A percentile compares a stretch with the other conserved stretches of the same genome.
Conservation (phyloP, 2,113 vertebrate species). For the Plecotus auritus region DNA sequence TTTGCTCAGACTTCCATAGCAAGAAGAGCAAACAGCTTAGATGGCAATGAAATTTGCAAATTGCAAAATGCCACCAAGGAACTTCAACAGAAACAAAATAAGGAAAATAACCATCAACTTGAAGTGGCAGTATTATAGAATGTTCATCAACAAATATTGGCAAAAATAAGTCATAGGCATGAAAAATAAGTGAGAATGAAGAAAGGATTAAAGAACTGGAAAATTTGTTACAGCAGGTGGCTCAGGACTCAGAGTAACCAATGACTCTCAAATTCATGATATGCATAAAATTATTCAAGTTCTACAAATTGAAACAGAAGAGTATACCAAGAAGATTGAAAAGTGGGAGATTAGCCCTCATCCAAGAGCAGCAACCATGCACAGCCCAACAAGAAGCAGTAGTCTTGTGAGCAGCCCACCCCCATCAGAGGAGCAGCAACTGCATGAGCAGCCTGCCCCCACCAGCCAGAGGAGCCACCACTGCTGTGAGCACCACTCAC, state of each 20-base stretch:
- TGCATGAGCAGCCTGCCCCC: too few species aligned
- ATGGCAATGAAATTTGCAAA: conserved; percentile 83
- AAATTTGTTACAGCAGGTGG: conserved; percentile 82
- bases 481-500: too few species aligned
- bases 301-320: conserved; percentile 75
- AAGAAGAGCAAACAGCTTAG: conserved; percentile 69
- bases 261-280: conserved; percentile 71
- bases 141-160: conserved; percentile 72
- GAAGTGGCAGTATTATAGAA: conserved; percentile 88
- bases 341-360: not conserved
- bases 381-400: too few species aligned
- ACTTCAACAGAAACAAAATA: conserved; percentile 83
- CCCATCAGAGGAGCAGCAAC: too few species aligned
- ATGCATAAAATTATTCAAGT: conserved; percentile 40
- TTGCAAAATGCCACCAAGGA: conserved; percentile 89
- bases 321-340: conserved; percentile 71
- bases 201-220: conserved; percentile 90
- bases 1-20: conserved; percentile 83
- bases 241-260: conserved; percentile 31
- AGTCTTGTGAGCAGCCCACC: too few species aligned
- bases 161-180: conserved; percentile 88
- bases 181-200: conserved; percentile 88
- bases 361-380: too few species aligned
- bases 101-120: conserved; percentile 87
- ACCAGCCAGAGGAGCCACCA: too few species aligned